Conservation (phyloP, 2,797 vertebrate genomes). For the Lutjanus campechanus region DNA sequence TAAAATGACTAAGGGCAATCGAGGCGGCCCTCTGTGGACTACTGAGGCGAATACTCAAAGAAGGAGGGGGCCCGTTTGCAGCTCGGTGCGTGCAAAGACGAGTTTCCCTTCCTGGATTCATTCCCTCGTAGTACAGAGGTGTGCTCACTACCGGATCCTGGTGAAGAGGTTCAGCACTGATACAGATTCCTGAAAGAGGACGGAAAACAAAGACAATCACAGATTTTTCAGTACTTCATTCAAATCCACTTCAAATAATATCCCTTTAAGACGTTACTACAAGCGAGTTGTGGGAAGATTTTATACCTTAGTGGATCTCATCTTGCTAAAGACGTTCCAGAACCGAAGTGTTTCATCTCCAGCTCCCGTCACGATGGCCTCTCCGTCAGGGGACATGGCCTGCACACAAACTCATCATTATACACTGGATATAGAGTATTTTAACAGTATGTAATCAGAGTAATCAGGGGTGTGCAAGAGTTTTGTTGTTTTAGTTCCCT, state of each 20-base stretch:
- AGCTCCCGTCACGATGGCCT: conserved; percentile 98
- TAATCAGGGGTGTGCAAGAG: not conserved
- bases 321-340: conserved; percentile 99
- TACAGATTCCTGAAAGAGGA: conserved; percentile 89
- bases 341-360: conserved; percentile 97
- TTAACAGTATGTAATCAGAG: not conserved
- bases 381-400: conserved; percentile 99
- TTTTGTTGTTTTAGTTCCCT: conserved; percentile 9
- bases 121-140: conserved; percentile 42
- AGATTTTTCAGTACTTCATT: no score
- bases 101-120: conserved; percentile 29
- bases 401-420: conserved; percentile 65
- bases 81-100: conserved; percentile 55
- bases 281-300: not conserved
- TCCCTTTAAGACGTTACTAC: not conserved
- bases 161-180: conserved; percentile 96
- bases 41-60: conserved; percentile 57
- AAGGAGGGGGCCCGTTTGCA: conserved; percentile 28
- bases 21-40: conserved; percentile 50
- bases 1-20: conserved; percentile 49
- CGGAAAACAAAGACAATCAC: not conserved
- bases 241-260: no score
- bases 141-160: conserved; percentile 90
- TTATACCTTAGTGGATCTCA: conserved; percentile 95
- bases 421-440: conserved; percentile 6